These are phyloP conservation scores for Bombyx mandarina DNA, from an alignment of 1,140 invertebrate species.

Conservation along the genomic window DNA sequence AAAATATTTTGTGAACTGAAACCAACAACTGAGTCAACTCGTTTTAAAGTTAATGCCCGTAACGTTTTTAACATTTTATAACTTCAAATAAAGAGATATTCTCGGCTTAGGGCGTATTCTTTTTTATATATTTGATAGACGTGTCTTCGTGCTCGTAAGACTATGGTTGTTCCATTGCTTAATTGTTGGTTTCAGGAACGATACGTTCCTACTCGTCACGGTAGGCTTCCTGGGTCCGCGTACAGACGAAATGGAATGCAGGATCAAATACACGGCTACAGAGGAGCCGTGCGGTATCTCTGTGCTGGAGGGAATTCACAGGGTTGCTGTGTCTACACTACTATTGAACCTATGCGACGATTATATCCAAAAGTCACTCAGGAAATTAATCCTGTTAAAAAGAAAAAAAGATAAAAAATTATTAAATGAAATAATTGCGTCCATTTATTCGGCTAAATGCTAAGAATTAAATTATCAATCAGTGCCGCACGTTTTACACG, in stretches of 20 bases:
- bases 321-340: constrained; percentile 29
- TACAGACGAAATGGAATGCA: constrained; percentile 57
- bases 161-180: constrained; percentile 9
- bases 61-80: too few species aligned
- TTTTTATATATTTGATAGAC: too few species aligned
- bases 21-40: too few species aligned
- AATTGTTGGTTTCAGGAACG: constrained; percentile 64
- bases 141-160: too few species aligned
- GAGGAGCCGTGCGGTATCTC: constrained; percentile 42
- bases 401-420: constrained; percentile 35
- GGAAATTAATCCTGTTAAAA: constrained; percentile 40
- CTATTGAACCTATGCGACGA: constrained; percentile 40
- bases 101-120: too few species aligned
- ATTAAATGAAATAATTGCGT: not conserved
- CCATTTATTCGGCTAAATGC: not conserved
- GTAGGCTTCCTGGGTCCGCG: constrained; percentile 46
- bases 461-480: not conserved
- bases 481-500: constrained; percentile 10
- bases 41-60: too few species aligned
- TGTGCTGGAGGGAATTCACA: constrained; percentile 26
- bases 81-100: too few species aligned
- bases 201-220: constrained; percentile 48
- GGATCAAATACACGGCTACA: constrained; percentile 56
- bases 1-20: too few species aligned
- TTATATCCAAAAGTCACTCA: constrained; percentile 38